Base-by-base conservation (phyloP, 2,888 invertebrate species). In the Andrena haemorrhoa region DNA sequence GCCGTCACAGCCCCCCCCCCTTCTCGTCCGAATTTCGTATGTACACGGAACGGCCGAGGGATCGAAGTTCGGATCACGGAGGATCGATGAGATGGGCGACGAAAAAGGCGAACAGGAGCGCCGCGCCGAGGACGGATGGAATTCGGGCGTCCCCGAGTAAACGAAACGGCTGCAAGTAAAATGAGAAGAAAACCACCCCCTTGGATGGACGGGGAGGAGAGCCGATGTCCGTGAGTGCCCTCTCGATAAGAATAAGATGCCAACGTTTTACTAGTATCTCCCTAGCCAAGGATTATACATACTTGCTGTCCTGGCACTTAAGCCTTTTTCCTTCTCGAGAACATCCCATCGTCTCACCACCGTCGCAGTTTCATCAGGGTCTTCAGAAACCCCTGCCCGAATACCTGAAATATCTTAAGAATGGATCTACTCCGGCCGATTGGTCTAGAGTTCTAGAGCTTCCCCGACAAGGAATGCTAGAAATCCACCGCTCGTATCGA, bases 21-120 rank as follows among this genome's bases (percentile, higher is more conserved):
- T 1, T 84, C 75, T 76, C 83, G 68, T 72, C 56, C 71, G 84
- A 74, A 76, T 78, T 82, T 83, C 83, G 83, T 69, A 69, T 75
- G 74, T 76, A 75, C 78, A 73, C 74, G 82, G 78, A 75, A 72
- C 77, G 65, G 56, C 75, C 53, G 56, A 49, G 73, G 70, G 82
- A 85, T 80, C 73, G 81, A 74, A 56, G 61, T 51, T 73, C 72
- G 75, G 82, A 78, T 80, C 83, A 79, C 68, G 72, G 61, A 79
- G 68, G 66, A 77, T 83, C 83, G 83, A 82, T 74, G 75, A 72
- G 83, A 66, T 76, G 73, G 78, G 56, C 70, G 80, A 78, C 68
- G 86, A 80, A 85, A 80, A 73, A 79, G 77, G 85, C 65, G 76
- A 77, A 77, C 79, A 23, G 74, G 66, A 58, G 41, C 41, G 41